Evolutionary conservation across 1,140 invertebrate species (phyloP), one percentile per base, ranked within the genome.

Genomic region (Danaus plexippus): DNA sequence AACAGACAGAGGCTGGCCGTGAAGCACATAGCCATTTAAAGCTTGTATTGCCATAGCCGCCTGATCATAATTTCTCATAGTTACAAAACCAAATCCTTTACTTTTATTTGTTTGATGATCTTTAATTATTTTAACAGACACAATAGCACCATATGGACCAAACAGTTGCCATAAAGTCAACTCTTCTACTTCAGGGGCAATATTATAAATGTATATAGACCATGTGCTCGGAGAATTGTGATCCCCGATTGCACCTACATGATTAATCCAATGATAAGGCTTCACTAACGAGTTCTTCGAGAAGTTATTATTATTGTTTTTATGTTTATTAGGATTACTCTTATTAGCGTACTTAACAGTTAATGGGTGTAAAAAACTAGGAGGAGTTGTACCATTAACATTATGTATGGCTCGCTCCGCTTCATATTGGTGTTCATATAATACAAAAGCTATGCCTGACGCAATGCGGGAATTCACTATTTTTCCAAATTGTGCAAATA

Each of bases 11-110:
- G 98, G 96, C 59, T 98, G 92, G 85, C 97, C 98, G 71, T 96
- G 96, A 54, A 99, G 90, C 63, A 96, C 95, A 87, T 98, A 98
- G 52, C 98, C 98, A 87, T 99, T 99, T 61, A 99, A 90, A 64
- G 96, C 96, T 81, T 97, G 95, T 78, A 99, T 99, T 64, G 98
- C 98, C 76, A 98, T 95, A 11, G 98, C 92, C 11, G 98, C 97
- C 83, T 99, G 98, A 78, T 99, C 97, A 87, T 99, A 99, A 88
- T 98, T 98, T 83, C 97, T 97, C 98, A 99, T 99, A 61, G 97
- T 99, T 43, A 99, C 97, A 88, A 99, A 99, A 44, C 97, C 98
- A 85, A 98, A 99, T 65, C 98, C 98, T 90, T 99, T 99, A 92
- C 98, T 99, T 88, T 99, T 98, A 90, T 98, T 97, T 67, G 97